A percentile compares a stretch with the other conserved stretches of the same genome.
Conservation (phyloP, 2,113 vertebrate genomes). For the Pelecanus crispus region DNA sequence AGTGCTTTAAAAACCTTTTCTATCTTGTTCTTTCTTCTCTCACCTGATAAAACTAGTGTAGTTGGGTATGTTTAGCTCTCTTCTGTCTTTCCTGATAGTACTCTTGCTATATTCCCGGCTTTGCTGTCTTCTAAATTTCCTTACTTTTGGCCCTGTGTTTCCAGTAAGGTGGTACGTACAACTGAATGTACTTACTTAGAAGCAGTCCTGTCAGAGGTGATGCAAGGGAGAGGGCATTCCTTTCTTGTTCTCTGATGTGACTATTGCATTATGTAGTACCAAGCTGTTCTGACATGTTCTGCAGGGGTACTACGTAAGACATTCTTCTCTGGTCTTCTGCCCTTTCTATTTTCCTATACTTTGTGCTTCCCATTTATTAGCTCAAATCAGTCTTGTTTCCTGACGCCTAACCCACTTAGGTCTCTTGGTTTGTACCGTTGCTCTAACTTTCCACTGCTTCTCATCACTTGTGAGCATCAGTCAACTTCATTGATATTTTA, state of each 20-base stretch:
- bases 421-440: neutral
- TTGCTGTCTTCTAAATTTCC: neutral
- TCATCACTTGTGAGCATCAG: neutral
- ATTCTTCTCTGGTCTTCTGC: neutral
- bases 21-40: neutral
- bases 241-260: neutral
- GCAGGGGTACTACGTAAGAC: neutral
- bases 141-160: neutral
- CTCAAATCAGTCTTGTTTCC: neutral
- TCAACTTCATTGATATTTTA: neutral
- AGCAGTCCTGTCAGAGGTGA: neutral
- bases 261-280: neutral
- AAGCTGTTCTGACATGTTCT: neutral
- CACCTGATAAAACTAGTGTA: neutral
- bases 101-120: neutral
- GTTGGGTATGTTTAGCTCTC: neutral
- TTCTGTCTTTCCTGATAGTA: neutral
- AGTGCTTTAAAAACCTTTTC: neutral
- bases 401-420: neutral
- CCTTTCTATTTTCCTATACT: neutral
- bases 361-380: neutral
- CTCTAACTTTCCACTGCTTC: neutral
- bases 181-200: no score
- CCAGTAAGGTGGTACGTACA: neutral
- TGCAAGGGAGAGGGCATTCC: neutral